Evolutionary conservation across 1,140 invertebrate species (phyloP), one percentile per base, ranked within the genome.

Genomic region (Coenobita brevimanus): DNA sequence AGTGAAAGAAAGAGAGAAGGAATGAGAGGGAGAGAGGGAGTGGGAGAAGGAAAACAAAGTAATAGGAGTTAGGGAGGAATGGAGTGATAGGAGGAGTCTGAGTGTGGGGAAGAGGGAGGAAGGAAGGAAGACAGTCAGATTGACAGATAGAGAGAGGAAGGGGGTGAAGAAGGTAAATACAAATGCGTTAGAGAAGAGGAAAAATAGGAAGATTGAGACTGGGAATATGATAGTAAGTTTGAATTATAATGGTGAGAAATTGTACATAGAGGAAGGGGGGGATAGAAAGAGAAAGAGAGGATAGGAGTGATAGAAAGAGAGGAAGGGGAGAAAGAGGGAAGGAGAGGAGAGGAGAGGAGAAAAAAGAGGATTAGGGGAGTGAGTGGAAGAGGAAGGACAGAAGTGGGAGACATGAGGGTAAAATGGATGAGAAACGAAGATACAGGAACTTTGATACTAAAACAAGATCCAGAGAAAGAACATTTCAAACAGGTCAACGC

Each of bases 61-160:
- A 46, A 78, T 78, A 46, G 46, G n/a, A 78, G 46, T 30, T 78
- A 78, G 46, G 17, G 67, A n/a, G n/a, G n/a, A n/a, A n/a, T n/a
- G n/a, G n/a, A n/a, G n/a, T n/a, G n/a, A n/a, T n/a, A n/a, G n/a
- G n/a, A n/a, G n/a, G n/a, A n/a, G n/a, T n/a, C n/a, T n/a, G 30
- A 64, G 57, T 38, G 79, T 64, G 60, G 67, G 79, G 67, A 27
- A 80, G 78, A 80, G 50, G 62, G 78, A 80, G 50, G 62, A 57
- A 80, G 50, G 62, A 57, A 80, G 78, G 62, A 33, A 80, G 78
- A 80, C 50, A 80, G 78, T 60, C 27, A 80, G 78, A 79, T 41
- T 54, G 46, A 79, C 43, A 79, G 43, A 81, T 54, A 64, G 36
- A 82, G 80, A 69, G 38, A 82, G 60, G 54, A 27, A 50, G 21